These are phyloP conservation scores for Orestias chungarensis DNA, from an alignment of 2,797 vertebrate species.

Conservation along the genomic window DNA sequence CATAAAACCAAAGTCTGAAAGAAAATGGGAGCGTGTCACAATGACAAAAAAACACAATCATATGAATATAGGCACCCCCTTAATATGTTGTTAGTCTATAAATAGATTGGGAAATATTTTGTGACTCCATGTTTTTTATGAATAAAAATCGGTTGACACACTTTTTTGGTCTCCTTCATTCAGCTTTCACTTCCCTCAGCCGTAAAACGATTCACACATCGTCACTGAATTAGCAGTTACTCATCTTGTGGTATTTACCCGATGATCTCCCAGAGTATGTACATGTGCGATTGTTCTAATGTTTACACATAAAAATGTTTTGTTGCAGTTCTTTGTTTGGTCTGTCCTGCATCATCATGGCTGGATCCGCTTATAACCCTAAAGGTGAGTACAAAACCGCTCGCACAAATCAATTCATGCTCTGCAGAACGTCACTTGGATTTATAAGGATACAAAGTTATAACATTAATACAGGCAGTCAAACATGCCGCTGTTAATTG, in stretches of 20 bases:
- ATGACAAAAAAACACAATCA: not conserved
- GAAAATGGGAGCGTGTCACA: not conserved
- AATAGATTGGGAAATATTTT: no score
- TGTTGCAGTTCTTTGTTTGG: slow-evolving; percentile 83
- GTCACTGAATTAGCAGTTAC: not conserved
- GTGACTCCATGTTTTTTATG: not conserved
- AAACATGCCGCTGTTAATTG: not conserved
- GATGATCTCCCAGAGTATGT: not conserved
- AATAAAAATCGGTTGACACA: not conserved
- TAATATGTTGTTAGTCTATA: not conserved
- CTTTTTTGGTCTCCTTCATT: not conserved
- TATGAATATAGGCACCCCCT: not conserved
- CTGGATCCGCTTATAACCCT: slow-evolving; percentile 79
- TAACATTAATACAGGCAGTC: not conserved
- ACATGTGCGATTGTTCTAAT: not conserved
- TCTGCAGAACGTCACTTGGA: not conserved
- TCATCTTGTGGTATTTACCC: not conserved
- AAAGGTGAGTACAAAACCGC: slow-evolving; percentile 69
- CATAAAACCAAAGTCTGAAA: not conserved
- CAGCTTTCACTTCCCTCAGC: not conserved
- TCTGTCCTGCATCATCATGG: slow-evolving; percentile 86
- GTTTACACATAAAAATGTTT: not conserved
- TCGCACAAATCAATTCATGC: not conserved
- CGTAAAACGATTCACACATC: not conserved
- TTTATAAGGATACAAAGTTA: not conserved